Percentiles rank a stretch among this genome's conserved stretches.
These are phyloP conservation scores for Rhabditoides inermis DNA, from an alignment of 2,888 invertebrate species.

Conservation along the genomic window DNA sequence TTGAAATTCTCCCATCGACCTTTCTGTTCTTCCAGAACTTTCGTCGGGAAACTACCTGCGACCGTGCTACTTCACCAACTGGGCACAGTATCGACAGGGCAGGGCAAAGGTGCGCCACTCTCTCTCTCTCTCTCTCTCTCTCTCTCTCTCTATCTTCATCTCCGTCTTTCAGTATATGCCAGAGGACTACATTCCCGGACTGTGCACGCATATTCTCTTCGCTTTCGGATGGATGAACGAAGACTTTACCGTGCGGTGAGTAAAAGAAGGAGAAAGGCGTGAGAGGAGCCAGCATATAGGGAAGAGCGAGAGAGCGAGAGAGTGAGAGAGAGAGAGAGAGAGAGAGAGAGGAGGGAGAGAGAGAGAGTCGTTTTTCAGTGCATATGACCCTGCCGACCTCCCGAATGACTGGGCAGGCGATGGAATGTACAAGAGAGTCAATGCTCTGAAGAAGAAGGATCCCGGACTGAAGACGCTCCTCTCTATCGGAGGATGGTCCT, in stretches of 20 bases:
- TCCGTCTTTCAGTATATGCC: conserved; percentile 74
- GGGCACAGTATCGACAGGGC: conserved; percentile 88
- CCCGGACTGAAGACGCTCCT: conserved; percentile 79
- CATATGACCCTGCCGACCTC: conserved; percentile 41
- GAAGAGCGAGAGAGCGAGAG: too few relatives aligned
- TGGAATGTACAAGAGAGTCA: conserved; percentile 77
- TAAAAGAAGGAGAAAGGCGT: too few relatives aligned
- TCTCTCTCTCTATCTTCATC: too few relatives aligned
- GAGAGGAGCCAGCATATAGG: too few relatives aligned
- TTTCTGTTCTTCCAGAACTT: too few relatives aligned
- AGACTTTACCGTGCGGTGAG: conserved; percentile 58
- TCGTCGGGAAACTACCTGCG: too few relatives aligned
- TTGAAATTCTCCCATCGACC: too few relatives aligned
- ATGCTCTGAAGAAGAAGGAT: conserved; percentile 75
- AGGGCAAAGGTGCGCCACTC: conserved; percentile 62
- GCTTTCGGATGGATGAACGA: conserved; percentile 97
- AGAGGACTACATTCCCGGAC: conserved; percentile 81
- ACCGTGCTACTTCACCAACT: conserved; percentile 92
- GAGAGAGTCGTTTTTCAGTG: conserved; percentile 33
- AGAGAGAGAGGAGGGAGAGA: too few relatives aligned
- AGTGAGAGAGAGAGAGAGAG: too few relatives aligned
- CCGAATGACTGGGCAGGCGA: conserved; percentile 78
- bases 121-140: background rate
- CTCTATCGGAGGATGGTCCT: conserved; percentile 91
- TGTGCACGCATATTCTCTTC: conserved; percentile 89